phyloP scores from a whole-genome alignment of 1,140 invertebrate species.

The Zaprionus davidi region DNA sequence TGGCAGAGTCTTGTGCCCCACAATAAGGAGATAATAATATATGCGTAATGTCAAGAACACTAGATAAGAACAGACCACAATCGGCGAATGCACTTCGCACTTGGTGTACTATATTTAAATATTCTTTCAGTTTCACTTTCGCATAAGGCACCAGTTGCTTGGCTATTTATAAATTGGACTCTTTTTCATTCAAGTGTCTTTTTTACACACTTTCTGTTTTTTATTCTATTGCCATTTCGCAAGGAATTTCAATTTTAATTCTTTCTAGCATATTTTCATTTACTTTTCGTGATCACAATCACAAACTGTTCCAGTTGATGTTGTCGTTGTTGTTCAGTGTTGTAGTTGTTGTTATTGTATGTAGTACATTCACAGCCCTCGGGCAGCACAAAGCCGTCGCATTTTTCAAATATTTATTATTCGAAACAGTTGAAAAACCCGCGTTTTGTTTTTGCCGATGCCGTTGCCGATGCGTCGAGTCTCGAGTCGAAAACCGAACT shows the following conservation, averaged over 20 bases:
- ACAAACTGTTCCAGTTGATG: background rate
- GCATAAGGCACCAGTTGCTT: constrained; percentile 18
- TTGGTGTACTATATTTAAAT: constrained; percentile 14
- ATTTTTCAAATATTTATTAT: constrained; percentile 38
- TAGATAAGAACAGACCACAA: background rate
- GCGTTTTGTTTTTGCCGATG: constrained; percentile 25
- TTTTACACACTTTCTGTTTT: constrained; percentile 5
- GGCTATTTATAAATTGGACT: constrained; percentile 33
- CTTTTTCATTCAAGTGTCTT: background rate
- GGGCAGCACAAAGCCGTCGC: constrained; percentile 38
- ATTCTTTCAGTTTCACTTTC: constrained; percentile 31
- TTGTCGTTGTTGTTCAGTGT: constrained; percentile 2
- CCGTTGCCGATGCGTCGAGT: constrained; percentile 39
- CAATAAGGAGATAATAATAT: constrained; percentile 25
- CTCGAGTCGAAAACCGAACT: constrained; percentile 75
- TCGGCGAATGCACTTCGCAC: constrained; percentile 31
- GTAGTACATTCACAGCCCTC: constrained; percentile 13
- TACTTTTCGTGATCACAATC: constrained; percentile 9
- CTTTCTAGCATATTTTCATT: constrained; percentile 3
- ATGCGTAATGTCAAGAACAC: background rate
- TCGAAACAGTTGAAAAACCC: constrained; percentile 34
- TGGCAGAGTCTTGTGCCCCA: background rate
- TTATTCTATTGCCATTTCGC: constrained; percentile 1
- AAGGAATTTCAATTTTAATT: background rate
- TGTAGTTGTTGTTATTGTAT: background rate